Base-by-base conservation (phyloP, 2,888 invertebrate species). In the Athalia cordata region DNA sequence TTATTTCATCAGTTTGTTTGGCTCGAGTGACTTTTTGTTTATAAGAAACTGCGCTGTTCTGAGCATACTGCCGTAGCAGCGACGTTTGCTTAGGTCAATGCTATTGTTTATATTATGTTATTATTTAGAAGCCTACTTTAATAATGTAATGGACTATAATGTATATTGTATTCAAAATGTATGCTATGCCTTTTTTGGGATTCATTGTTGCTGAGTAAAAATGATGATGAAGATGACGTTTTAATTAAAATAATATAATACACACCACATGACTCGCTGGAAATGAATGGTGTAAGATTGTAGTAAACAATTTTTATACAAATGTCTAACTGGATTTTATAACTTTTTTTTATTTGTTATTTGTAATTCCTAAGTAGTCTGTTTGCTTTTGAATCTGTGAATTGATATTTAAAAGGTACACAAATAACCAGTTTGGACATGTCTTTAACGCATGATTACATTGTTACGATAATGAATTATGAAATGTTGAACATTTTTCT, bases 161-260 rank as follows among this genome's bases (percentile, higher is more conserved):
- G 70, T 72, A 72, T 59, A 72, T 59, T 59, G 72, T 72, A 72
- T 72, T 59, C 8, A 72, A 70, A 29, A 49, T 59, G 72, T 72
- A 72, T 13, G 59, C 72, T 59, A 72, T 50, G 72, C 72, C 72
- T 72, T 72, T 59, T 59, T 72, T 72, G 72, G 72, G 59, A 72
- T 45, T 72, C 57, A 72, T 72, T 68, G 65, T 47, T 65, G 50
- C 8, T 11, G 52, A 52, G n/a, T 3, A 29, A 66, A 8, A 8
- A 4, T 9, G 15, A 66, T 13, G n/a, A 65, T 11, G 45, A 45
- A n/a, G 5, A 49, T 3, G n/a, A 45, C 13, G 49, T 29, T 29
- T 29, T 29, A 29, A 29, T 29, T 29, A 29, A 29, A 29, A 2
- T 29, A 2, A 1, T 29, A 29, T 29, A 29, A 29, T 29, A 29